A percentile compares a stretch with the other conserved stretches of the same genome.
Conservation (phyloP, 2,113 vertebrate genomes). For the Bungarus multicinctus region DNA sequence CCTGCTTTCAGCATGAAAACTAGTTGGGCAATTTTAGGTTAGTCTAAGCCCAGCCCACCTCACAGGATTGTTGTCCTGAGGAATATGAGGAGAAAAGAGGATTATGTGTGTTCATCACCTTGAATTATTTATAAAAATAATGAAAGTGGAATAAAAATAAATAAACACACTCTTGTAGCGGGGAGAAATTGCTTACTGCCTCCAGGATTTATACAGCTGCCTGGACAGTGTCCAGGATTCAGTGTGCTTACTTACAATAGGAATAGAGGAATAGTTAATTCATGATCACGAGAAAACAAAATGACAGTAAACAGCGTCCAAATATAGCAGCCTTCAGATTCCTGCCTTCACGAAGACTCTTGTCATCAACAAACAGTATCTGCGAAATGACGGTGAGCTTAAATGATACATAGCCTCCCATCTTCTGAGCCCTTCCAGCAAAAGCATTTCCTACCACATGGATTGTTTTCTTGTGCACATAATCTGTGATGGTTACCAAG, state of each 20-base stretch:
- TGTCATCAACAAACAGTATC: slow-evolving; percentile 46
- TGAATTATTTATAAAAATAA: background rate
- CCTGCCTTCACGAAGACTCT: slow-evolving; percentile 33
- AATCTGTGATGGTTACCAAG: slow-evolving; percentile 74
- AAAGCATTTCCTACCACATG: slow-evolving; percentile 68
- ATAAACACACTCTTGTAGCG: background rate
- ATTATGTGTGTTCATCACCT: background rate
- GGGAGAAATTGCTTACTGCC: background rate
- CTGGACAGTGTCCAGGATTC: background rate
- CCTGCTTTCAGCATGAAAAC: background rate
- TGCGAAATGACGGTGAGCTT: slow-evolving; percentile 55
- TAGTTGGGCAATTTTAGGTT: background rate
- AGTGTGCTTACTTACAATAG: slow-evolving; percentile 29
- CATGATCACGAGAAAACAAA: slow-evolving; percentile 36
- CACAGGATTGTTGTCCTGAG: background rate
- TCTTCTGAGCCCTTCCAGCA: slow-evolving; percentile 59
- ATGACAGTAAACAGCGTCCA: slow-evolving; percentile 39
- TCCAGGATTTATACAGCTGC: background rate
- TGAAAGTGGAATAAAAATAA: background rate
- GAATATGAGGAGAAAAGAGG: background rate
- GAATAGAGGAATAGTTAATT: slow-evolving; percentile 38
- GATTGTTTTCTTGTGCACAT: slow-evolving; percentile 70
- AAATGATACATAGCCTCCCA: slow-evolving; percentile 62
- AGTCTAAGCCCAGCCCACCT: background rate
- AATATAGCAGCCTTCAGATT: slow-evolving; percentile 44